phyloP scores from a whole-genome alignment of 2,888 invertebrate genomes.

The Torymus auratus region DNA sequence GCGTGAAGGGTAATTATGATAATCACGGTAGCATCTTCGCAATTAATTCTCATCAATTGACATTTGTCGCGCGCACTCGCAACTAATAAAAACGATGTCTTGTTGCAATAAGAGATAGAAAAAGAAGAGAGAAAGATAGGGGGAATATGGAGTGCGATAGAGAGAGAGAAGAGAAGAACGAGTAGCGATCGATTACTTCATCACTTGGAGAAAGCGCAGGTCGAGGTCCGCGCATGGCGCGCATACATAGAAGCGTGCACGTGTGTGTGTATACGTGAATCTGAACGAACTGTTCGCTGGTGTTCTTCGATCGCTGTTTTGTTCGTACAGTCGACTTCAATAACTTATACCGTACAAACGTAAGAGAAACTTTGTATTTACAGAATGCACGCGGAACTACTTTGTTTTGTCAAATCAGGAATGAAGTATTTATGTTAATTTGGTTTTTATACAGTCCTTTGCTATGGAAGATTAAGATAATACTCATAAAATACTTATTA shows the following conservation, averaged over 20 bases:
- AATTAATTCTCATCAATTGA: conserved; percentile 55
- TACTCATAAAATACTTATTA: too few species aligned
- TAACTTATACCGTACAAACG: conserved; percentile 22
- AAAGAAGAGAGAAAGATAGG: not conserved
- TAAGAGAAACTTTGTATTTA: conserved; percentile 23
- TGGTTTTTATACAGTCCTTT: conserved; percentile 18
- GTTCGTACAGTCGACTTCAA: conserved; percentile 13
- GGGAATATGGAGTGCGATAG: conserved; percentile 7
- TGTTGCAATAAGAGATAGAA: not conserved
- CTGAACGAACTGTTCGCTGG: conserved; percentile 1
- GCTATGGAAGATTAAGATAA: too few species aligned
- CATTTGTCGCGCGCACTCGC: conserved; percentile 35
- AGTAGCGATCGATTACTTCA: conserved; percentile 51
- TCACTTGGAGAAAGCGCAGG: conserved; percentile 54
- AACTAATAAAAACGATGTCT: conserved; percentile 46
- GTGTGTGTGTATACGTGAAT: conserved; percentile 5
- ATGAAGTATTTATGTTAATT: conserved; percentile 3
- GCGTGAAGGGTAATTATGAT: conserved; percentile 45
- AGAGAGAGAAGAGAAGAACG: conserved; percentile 10
- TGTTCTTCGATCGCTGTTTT: conserved; percentile 25
- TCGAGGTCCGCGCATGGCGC: conserved; percentile 22
- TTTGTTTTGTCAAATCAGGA: conserved; percentile 29
- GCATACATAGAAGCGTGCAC: too few species aligned
- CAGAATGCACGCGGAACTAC: conserved; percentile 1
- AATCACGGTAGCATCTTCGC: conserved; percentile 53